Evolutionary conservation across 2,888 invertebrate species (phyloP).

Genomic region (Pecten maximus): DNA sequence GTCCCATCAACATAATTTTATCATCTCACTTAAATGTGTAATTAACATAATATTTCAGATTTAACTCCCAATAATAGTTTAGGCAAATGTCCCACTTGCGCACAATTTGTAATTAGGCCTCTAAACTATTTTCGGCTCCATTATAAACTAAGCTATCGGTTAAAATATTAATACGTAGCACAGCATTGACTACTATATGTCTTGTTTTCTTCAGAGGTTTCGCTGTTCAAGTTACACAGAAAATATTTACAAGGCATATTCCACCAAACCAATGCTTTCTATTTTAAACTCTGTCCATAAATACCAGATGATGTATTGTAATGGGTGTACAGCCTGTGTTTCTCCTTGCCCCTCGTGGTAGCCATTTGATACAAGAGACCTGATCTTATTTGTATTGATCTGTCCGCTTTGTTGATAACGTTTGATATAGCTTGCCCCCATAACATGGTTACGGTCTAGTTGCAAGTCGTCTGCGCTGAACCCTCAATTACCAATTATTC

Average conservation of each 20-base stretch:
- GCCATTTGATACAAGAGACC: slow-evolving; percentile 19
- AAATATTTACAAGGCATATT: neutral
- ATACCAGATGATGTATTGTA: neutral
- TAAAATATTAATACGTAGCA: too few species aligned
- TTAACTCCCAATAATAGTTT: too few species aligned
- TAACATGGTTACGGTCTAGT: neutral
- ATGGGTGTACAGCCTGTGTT: slow-evolving; percentile 2
- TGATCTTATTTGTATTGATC: slow-evolving; percentile 4
- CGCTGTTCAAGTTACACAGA: neutral
- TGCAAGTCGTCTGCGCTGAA: neutral
- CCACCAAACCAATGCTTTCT: neutral
- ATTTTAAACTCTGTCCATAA: slow-evolving; percentile 21
- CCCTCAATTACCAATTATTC: neutral
- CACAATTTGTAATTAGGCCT: too few species aligned
- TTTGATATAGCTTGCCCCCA: neutral
- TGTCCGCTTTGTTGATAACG: neutral
- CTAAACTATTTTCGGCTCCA: too few species aligned
- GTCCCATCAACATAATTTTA: too few species aligned
- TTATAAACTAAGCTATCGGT: too few species aligned
- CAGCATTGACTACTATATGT: too few species aligned
- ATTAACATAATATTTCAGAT: too few species aligned
- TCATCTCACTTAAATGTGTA: too few species aligned
- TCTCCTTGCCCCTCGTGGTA: neutral
- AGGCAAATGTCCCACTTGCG: too few species aligned
- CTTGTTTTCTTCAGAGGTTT: neutral